These are phyloP conservation scores for Philaethria dido DNA, from an alignment of 2,888 invertebrate species.

Conservation along the genomic window DNA sequence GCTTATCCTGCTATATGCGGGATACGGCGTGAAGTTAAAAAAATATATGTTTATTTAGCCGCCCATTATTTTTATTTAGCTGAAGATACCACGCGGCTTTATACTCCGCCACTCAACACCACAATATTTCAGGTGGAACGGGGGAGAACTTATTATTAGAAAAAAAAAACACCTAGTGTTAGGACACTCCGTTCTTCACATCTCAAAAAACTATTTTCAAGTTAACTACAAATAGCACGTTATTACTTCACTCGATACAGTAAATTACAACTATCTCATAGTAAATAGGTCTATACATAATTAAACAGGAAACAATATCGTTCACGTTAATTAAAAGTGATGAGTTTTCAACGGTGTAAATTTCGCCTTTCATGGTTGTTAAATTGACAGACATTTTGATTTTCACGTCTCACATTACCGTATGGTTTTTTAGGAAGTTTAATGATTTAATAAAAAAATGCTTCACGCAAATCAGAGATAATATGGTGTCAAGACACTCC, in stretches of 20 bases:
- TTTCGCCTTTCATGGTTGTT: conserved; percentile 33
- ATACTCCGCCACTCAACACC: too few relatives aligned
- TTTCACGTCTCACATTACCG: conserved; percentile 11
- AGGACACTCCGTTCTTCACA: background rate
- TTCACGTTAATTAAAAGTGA: conserved; percentile 56
- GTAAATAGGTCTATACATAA: conserved; percentile 42
- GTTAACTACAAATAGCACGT: background rate
- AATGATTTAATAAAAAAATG: background rate
- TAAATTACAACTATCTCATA: conserved; percentile 13
- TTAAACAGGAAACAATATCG: conserved; percentile 50
- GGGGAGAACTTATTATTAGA: too few relatives aligned
- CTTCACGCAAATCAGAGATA: too few relatives aligned
- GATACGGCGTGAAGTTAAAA: too few relatives aligned
- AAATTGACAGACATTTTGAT: conserved; percentile 26
- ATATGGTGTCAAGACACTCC: too few relatives aligned
- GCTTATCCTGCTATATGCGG: too few relatives aligned
- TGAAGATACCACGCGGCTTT: too few relatives aligned
- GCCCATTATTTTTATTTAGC: too few relatives aligned
- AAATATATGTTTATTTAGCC: too few relatives aligned
- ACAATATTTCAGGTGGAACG: too few relatives aligned
- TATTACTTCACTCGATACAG: conserved; percentile 8
- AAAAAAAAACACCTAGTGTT: too few relatives aligned
- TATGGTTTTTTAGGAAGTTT: conserved; percentile 18
- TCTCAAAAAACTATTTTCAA: background rate
- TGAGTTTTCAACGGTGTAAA: conserved; percentile 41